Evolutionary conservation across 2,113 vertebrate genomes (phyloP).

Genomic region (Haemorhous mexicanus): DNA sequence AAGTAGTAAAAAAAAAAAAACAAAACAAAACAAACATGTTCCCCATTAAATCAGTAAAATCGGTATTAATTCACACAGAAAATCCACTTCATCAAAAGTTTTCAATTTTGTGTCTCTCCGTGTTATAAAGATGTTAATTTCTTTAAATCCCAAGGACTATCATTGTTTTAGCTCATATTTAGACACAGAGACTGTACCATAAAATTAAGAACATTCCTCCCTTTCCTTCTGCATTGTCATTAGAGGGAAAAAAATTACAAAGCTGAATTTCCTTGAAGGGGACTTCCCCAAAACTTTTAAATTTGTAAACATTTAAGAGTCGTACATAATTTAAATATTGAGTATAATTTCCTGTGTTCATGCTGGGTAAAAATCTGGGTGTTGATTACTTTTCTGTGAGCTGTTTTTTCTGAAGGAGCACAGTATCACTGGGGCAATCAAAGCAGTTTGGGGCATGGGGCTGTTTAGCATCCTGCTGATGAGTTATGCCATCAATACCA

Average conservation of each 20-base stretch:
- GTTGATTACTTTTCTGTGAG: background rate
- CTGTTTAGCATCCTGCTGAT: slow-evolving; percentile 16
- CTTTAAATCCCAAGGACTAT: background rate
- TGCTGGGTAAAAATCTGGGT: background rate
- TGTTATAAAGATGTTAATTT: background rate
- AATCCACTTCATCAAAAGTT: background rate
- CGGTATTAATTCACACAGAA: background rate
- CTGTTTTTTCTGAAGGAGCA: background rate
- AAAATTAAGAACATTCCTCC: background rate
- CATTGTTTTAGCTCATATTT: background rate
- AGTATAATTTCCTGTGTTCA: background rate
- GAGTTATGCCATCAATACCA: slow-evolving; percentile 29
- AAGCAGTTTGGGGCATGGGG: background rate
- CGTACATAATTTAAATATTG: rapidly evolving
- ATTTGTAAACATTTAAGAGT: background rate
- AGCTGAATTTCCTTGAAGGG: background rate
- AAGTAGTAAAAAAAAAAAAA: background rate
- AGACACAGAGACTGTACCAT: background rate
- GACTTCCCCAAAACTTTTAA: background rate
- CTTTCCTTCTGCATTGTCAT: background rate
- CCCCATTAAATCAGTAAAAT: background rate
- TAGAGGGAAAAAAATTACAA: background rate
- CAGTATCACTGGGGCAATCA: background rate
- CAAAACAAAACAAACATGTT: background rate
- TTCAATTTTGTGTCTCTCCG: background rate